Evolutionary conservation across 1,140 invertebrate species (phyloP), one percentile per base, ranked within the genome.

Genomic region (Oryctes rhinoceros): DNA sequence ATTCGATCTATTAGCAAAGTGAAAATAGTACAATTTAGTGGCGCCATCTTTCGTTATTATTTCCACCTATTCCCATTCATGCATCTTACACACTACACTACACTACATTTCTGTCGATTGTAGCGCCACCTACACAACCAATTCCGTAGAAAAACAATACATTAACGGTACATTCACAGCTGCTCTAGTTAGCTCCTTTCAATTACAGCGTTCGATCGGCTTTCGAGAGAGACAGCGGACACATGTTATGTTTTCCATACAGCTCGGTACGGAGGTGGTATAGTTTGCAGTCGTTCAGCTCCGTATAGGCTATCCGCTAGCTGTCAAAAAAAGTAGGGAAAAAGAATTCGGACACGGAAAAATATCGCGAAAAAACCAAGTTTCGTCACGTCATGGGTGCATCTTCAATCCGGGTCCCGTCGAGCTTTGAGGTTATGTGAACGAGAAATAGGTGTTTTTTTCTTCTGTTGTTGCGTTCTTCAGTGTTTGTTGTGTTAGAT

Each of bases 141-240:
- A 24, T 71, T 71, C 24, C 65, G 35, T 7, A 37, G 13, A 71
- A 18, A 71, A 71, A 71, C 65, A 71, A 71, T 71, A 71, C 65
- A 71, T 37, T 71, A 71, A 71, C 65, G 65, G 65, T 30, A 71
- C 24, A 71, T 71, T 35, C 65, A 71, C 65, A 71, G 65, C 65
- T 71, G 65, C 65, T 71, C 20, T 71, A 71, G 11, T 15, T 37
- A 5, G 11, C 20, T 71, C 65, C 13, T 71, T 71, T 24, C 65
- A 71, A 59, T 59, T 59, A 1, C 18, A 71, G 35, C 65, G 65
- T 35, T 2, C 24, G 65, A 24, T 24, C 65, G 65, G 24, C 0
- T 71, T 6, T 7, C 18, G 65, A 71, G 24, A 71, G 65, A 71
- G 65, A 71, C 10, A 24, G 24, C 18, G 24, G 35, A 71, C 65